A percentile compares a stretch with the other conserved stretches of the same genome.
phyloP scores from a whole-genome alignment of 2,113 vertebrate genomes.

The Pseudolaguvia tuberculata region DNA sequence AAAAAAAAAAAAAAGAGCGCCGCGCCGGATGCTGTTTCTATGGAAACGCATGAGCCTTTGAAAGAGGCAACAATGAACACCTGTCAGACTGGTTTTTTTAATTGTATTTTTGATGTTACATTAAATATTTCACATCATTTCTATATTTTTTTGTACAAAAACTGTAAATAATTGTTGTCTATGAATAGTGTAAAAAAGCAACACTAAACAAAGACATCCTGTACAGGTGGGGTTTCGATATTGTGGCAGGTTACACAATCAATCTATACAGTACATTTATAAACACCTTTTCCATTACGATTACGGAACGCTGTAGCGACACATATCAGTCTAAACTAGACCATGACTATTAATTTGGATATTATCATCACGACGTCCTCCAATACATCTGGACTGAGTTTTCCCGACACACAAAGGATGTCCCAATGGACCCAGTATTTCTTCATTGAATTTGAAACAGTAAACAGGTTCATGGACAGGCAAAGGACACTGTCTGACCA shows the following conservation, averaged over 20 bases:
- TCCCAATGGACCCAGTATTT: no score
- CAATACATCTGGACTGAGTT: background rate
- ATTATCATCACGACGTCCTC: background rate
- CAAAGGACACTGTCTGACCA: background rate
- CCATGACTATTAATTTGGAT: no score
- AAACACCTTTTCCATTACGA: no score
- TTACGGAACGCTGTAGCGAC: no score
- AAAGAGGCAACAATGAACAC: background rate
- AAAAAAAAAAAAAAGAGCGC: slow-evolving; percentile 48
- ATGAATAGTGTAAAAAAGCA: no score
- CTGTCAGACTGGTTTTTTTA: background rate
- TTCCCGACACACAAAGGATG: background rate
- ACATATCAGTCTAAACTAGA: no score
- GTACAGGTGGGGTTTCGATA: no score
- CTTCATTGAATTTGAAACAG: background rate
- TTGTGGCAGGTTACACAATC: no score
- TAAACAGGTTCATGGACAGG: background rate
- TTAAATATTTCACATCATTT: background rate
- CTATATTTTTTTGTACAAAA: background rate
- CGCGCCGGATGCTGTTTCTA: slow-evolving; percentile 70
- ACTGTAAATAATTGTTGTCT: background rate
- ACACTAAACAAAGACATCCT: no score
- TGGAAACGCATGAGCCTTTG: slow-evolving; percentile 62
- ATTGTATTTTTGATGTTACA: background rate
- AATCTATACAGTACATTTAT: no score